Conservation (phyloP, 1,140 invertebrate genomes). For the Papilio aristodemus region DNA sequence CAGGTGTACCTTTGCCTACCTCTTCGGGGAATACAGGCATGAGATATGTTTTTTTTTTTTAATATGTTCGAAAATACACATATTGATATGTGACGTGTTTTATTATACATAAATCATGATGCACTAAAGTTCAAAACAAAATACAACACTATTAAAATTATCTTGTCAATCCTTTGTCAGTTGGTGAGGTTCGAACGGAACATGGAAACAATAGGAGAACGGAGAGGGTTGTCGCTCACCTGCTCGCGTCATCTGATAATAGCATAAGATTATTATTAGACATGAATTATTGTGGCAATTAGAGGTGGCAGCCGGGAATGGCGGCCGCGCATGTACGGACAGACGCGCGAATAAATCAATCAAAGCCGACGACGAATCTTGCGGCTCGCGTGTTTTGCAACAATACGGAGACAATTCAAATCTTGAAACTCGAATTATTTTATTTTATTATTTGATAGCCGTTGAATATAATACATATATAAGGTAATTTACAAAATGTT, state of each 20-base stretch:
- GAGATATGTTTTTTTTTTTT: no score
- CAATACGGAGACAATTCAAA: background rate
- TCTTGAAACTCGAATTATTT: background rate
- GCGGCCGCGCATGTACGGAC: constrained; percentile 48
- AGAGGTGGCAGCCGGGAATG: constrained; percentile 57
- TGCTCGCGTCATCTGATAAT: constrained; percentile 52
- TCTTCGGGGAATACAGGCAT: no score
- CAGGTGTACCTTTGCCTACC: no score
- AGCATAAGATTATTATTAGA: constrained; percentile 72
- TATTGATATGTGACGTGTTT: no score
- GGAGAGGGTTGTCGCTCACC: constrained; percentile 34
- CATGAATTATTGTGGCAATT: constrained; percentile 73
- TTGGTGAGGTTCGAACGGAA: constrained; percentile 1
- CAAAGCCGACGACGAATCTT: constrained; percentile 41
- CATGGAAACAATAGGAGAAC: constrained; percentile 27
- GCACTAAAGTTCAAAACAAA: no score
- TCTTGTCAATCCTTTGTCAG: background rate
- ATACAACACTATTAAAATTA: background rate
- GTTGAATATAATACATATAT: no score
- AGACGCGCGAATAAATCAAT: constrained; percentile 58
- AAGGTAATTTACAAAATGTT: no score
- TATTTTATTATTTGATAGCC: no score
- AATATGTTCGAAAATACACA: no score
- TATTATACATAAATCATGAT: no score
- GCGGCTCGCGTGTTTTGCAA: constrained; percentile 18